A percentile compares a stretch with the other conserved stretches of the same genome.
phyloP scores from a whole-genome alignment of 2,113 vertebrate genomes.

The Amazona vittata region DNA sequence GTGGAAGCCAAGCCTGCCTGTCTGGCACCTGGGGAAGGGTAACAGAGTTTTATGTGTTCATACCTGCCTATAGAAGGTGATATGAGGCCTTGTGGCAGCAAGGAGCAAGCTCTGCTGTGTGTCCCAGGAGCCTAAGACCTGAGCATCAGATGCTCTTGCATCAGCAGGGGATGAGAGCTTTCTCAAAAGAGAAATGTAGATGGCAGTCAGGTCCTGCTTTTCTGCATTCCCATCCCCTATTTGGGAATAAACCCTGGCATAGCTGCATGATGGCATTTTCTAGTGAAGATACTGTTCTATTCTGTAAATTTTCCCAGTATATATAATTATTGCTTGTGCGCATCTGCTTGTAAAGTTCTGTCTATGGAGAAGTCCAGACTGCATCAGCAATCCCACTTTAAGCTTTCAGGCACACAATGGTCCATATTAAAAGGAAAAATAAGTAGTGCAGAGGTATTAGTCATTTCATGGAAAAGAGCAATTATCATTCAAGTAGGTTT shows the following conservation, averaged over 20 bases:
- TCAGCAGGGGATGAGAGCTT: neutral
- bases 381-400: neutral
- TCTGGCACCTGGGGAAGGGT: neutral
- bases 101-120: neutral
- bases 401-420: neutral
- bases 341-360: neutral
- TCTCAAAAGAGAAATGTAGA: neutral
- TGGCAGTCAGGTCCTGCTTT: neutral
- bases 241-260: neutral
- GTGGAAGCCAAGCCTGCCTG: neutral
- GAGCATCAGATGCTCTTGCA: neutral
- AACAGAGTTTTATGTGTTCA: neutral
- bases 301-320: neutral
- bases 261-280: neutral
- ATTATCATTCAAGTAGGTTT: neutral
- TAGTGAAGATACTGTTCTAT: neutral
- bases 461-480: conserved; percentile 17
- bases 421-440: neutral
- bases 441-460: neutral
- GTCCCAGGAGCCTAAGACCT: neutral
- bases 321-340: neutral
- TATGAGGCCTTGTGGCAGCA: accelerated
- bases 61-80: neutral
- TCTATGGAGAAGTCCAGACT: neutral
- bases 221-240: neutral